These are phyloP conservation scores for Cryptocephalus moraei DNA, from an alignment of 2,888 invertebrate species.

Conservation along the genomic window DNA sequence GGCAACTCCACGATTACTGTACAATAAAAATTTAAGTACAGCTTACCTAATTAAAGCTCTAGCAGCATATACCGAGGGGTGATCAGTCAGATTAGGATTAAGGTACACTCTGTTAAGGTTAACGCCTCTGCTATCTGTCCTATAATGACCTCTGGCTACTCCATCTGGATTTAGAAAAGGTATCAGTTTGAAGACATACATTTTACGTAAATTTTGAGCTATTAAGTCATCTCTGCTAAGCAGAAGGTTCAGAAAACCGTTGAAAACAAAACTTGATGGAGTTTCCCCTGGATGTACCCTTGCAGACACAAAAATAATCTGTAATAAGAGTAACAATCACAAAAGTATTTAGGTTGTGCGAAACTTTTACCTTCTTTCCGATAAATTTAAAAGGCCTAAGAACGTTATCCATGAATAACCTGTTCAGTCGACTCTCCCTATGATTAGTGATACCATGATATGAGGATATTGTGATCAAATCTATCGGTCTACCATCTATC, in stretches of 20 bases:
- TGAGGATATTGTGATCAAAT: slow-evolving; percentile 75
- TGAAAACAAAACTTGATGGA: slow-evolving; percentile 82
- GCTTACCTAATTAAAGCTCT: slow-evolving; percentile 56
- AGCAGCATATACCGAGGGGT: slow-evolving; percentile 81
- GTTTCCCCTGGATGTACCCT: slow-evolving; percentile 90
- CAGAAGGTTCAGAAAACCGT: slow-evolving; percentile 75
- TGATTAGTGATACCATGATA: slow-evolving; percentile 63
- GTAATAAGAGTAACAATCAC: slow-evolving; percentile 13
- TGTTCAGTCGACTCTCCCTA: slow-evolving; percentile 59
- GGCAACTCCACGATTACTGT: not conserved
- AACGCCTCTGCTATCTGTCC: slow-evolving; percentile 78
- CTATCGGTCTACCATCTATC: slow-evolving; percentile 66
- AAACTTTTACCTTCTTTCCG: slow-evolving; percentile 57
- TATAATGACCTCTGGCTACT: slow-evolving; percentile 73
- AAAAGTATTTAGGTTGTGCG: not conserved
- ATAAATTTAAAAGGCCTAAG: slow-evolving; percentile 65
- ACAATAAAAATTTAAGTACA: not conserved
- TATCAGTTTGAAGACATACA: slow-evolving; percentile 81
- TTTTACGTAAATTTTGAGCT: slow-evolving; percentile 58
- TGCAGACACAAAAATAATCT: slow-evolving; percentile 78
- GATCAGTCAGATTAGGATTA: slow-evolving; percentile 60
- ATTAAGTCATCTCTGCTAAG: slow-evolving; percentile 64
- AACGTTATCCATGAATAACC: slow-evolving; percentile 62
- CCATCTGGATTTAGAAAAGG: slow-evolving; percentile 91
- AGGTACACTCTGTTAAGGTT: slow-evolving; percentile 83